A percentile compares a stretch with the other conserved stretches of the same genome.
Evolutionary conservation across 2,113 vertebrate genomes (phyloP).

Genomic region (Muntiacus muntjak): DNA sequence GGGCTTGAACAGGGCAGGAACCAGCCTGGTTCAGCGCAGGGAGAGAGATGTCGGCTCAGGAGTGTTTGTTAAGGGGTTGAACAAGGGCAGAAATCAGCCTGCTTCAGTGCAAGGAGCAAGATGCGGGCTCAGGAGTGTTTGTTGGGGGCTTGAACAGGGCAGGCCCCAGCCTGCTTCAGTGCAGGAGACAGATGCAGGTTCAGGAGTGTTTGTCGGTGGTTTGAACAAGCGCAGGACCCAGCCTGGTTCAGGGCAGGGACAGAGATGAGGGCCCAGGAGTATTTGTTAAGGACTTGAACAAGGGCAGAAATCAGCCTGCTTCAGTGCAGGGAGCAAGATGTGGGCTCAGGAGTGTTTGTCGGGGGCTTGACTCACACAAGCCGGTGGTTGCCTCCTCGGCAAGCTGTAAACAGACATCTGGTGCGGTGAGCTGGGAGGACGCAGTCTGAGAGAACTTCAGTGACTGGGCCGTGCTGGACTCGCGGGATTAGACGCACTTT

Average conservation of each 20-base stretch:
- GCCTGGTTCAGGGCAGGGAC: no score
- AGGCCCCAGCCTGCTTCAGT: no score
- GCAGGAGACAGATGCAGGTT: no score
- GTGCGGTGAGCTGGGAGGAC: rapidly evolving
- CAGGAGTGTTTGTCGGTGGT: not conserved
- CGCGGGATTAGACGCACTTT: not conserved
- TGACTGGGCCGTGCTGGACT: not conserved
- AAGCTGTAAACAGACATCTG: not conserved
- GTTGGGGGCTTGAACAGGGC: no score
- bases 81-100: not conserved
- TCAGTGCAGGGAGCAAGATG: not conserved
- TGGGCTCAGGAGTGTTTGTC: not conserved
- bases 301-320: not conserved
- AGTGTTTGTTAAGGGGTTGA: not conserved
- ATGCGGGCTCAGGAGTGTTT: not conserved
- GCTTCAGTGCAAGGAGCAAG: rapidly evolving
- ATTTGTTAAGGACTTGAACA: not conserved
- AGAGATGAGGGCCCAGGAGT: not conserved
- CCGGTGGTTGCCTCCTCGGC: rapidly evolving
- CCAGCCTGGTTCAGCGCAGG: not conserved
- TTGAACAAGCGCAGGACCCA: not conserved
- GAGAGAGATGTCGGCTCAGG: not conserved
- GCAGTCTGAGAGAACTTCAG: not conserved
- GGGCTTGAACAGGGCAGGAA: no score
- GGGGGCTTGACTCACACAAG: not conserved